phyloP scores from a whole-genome alignment of 2,888 invertebrate genomes.

The Rotaria socialis region DNA sequence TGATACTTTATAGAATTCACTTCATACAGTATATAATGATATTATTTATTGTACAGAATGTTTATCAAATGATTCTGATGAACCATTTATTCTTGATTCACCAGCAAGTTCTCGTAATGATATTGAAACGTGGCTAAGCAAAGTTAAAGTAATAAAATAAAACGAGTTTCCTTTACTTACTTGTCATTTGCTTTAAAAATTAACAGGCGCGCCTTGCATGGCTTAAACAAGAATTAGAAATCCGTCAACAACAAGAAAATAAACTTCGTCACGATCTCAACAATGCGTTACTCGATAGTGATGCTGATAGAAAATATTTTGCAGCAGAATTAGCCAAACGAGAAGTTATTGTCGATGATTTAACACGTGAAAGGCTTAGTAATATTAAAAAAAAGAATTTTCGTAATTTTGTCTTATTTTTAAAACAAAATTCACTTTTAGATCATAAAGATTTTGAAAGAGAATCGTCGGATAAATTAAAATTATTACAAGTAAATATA shows the following conservation, averaged over 20 bases:
- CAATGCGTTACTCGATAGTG: neutral
- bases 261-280: slow-evolving; percentile 24
- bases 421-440: neutral
- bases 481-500: neutral
- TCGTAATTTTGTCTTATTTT: neutral
- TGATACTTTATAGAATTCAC: neutral
- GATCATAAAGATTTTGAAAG: neutral
- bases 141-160: neutral
- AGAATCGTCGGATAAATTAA: slow-evolving; percentile 8
- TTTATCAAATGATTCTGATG: slow-evolving; percentile 22
- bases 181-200: neutral
- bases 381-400: neutral
- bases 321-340: slow-evolving; percentile 26
- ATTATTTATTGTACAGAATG: slow-evolving; percentile 18
- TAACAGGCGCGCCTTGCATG: slow-evolving; percentile 20
- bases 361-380: slow-evolving; percentile 4
- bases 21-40: slow-evolving; percentile 30
- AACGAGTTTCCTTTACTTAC: neutral
- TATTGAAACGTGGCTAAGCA: slow-evolving; percentile 28
- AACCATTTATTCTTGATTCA: slow-evolving; percentile 21
- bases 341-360: slow-evolving; percentile 31
- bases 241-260: slow-evolving; percentile 1
- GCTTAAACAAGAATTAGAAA: slow-evolving; percentile 33
- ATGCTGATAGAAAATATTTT: slow-evolving; percentile 36
- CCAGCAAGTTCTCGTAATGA: neutral